These are phyloP conservation scores for Oncorhynchus masou DNA, from an alignment of 2,113 vertebrate species.

Conservation along the genomic window DNA sequence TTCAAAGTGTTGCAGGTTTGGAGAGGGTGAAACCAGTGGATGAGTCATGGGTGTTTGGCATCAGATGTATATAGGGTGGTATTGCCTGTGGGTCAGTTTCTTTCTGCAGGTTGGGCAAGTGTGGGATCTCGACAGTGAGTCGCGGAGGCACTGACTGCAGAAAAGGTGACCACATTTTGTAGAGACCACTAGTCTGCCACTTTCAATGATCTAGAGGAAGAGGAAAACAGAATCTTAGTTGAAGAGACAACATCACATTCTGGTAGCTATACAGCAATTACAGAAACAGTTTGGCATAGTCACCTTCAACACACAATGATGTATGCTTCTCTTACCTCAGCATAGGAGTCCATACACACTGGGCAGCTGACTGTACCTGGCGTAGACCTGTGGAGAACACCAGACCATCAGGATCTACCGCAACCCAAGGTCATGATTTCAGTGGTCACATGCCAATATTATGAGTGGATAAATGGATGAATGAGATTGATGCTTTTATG, in stretches of 20 bases:
- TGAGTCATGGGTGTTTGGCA: neutral
- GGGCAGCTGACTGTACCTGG: slow-evolving; percentile 85
- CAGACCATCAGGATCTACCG: neutral
- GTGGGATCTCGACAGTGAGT: slow-evolving; percentile 83
- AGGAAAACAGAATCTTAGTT: neutral
- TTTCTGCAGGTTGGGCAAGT: slow-evolving; percentile 93
- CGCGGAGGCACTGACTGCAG: slow-evolving; percentile 93
- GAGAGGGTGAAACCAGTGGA: neutral
- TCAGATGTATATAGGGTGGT: slow-evolving; percentile 96
- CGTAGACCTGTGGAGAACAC: slow-evolving; percentile 68
- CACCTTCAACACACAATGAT: neutral
- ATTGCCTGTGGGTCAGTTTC: slow-evolving; percentile 88
- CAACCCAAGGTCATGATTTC: neutral
- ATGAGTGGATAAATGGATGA: neutral
- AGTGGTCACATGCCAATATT: neutral
- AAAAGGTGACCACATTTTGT: slow-evolving; percentile 94
- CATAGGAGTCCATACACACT: slow-evolving; percentile 89
- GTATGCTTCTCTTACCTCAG: slow-evolving; percentile 77
- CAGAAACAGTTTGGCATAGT: neutral
- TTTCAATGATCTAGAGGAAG: slow-evolving; percentile 83
- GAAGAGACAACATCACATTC: neutral
- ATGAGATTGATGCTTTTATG: too few species aligned
- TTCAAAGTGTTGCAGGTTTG: neutral
- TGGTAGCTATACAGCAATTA: neutral
- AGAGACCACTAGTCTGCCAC: slow-evolving; percentile 88